Evolutionary conservation across 35 echinoderm and acorn worm species (phyloP).

Genomic region (Heliocidaris erythrogramma): DNA sequence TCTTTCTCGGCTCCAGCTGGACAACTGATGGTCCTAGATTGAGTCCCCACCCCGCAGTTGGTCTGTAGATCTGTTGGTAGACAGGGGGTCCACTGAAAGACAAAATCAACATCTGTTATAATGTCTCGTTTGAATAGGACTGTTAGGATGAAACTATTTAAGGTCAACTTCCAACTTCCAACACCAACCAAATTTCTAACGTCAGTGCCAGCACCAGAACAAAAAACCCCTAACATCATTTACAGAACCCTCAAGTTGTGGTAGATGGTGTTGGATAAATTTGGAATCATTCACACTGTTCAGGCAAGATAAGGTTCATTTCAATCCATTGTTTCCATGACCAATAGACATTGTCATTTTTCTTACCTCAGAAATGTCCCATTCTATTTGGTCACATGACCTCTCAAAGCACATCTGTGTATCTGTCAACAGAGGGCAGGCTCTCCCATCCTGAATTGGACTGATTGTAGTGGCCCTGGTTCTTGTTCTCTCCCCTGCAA

Average conservation of each 20-base stretch:
- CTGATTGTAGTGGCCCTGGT: constrained; percentile 36
- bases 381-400: constrained; percentile 83
- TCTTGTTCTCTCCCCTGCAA: constrained; percentile 63
- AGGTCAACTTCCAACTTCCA: no score
- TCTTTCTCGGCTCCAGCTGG: constrained; percentile 75
- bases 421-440: constrained; percentile 75
- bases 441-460: constrained; percentile 55
- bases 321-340: no score
- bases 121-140: no score
- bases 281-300: no score
- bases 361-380: constrained; percentile 79
- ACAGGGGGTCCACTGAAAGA: constrained; percentile 78
- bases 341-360: no score
- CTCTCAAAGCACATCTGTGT: constrained; percentile 69
- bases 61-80: constrained; percentile 40
- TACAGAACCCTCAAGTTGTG: no score
- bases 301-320: no score
- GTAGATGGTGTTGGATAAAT: no score
- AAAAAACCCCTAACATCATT: no score
- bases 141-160: no score
- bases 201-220: no score
- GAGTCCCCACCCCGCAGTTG: constrained; percentile 74
- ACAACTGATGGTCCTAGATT: constrained; percentile 67
- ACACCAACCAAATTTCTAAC: no score
- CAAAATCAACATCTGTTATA: background rate